phyloP scores from a whole-genome alignment of 1,140 invertebrate species.

The Camponotus vicinus region DNA sequence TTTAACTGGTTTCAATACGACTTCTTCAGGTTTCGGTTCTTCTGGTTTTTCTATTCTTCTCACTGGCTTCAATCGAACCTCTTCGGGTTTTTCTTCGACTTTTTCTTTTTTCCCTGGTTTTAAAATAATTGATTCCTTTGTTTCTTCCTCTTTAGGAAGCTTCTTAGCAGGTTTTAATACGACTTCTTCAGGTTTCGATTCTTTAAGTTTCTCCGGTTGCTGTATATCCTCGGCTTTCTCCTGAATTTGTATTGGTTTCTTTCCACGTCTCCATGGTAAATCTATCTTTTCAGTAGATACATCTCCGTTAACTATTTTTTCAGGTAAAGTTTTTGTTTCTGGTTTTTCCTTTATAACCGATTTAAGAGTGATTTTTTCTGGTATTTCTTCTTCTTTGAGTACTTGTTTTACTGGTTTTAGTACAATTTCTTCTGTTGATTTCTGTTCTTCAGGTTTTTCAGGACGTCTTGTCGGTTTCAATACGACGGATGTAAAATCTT shows the following conservation, averaged over 20 bases:
- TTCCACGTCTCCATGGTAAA: constrained; percentile 54
- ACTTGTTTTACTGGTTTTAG: constrained; percentile 60
- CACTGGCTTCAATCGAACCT: neutral
- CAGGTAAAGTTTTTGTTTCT: neutral
- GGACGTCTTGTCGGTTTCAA: constrained; percentile 65
- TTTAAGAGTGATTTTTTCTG: constrained; percentile 71
- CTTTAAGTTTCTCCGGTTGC: no score
- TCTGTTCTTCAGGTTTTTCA: constrained; percentile 25
- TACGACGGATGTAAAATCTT: constrained; percentile 50
- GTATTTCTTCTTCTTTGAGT: constrained; percentile 50
- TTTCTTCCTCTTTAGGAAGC: constrained; percentile 48
- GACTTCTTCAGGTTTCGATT: neutral
- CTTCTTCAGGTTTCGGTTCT: constrained; percentile 58
- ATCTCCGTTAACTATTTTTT: constrained; percentile 36
- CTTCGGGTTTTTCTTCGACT: constrained; percentile 32
- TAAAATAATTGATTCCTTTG: constrained; percentile 56
- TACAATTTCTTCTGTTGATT: constrained; percentile 68
- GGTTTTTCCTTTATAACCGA: constrained; percentile 68
- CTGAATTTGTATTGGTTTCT: constrained; percentile 64
- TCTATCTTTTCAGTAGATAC: constrained; percentile 65
- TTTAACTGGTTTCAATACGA: constrained; percentile 59
- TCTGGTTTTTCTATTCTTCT: constrained; percentile 16
- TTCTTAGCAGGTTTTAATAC: no score
- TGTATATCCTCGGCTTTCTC: constrained; percentile 9
- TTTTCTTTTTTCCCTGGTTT: constrained; percentile 72